Evolutionary conservation across 37 sponge, comb jelly and placozoan species (phyloP).

Genomic region (Theonella swinhoei): DNA sequence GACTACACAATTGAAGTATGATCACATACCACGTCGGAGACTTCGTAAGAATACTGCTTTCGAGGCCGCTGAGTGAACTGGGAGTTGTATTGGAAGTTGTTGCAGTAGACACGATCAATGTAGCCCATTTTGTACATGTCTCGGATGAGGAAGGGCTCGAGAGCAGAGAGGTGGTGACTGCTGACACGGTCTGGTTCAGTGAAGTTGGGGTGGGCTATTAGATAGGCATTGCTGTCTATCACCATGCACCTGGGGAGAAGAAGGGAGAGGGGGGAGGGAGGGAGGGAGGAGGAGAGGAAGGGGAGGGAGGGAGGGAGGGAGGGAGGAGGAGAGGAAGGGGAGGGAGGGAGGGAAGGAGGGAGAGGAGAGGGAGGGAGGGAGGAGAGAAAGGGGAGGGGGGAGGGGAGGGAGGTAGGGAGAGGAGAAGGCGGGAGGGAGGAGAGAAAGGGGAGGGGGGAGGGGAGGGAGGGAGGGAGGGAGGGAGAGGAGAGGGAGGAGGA

Average conservation of each 20-base stretch:
- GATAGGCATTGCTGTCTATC: constrained; percentile 21
- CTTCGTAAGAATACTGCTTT: constrained; percentile 39
- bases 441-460: background rate
- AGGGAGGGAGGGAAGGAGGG: background rate
- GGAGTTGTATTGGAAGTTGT: constrained; percentile 42
- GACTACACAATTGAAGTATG: no score
- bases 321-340: background rate
- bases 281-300: background rate
- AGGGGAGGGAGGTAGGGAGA: background rate
- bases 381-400: background rate
- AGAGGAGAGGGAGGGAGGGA: background rate
- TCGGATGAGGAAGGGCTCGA: constrained; percentile 21
- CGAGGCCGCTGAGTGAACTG: constrained; percentile 24
- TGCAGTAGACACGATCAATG: constrained; percentile 8
- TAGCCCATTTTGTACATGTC: constrained; percentile 4
- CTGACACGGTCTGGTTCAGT: background rate
- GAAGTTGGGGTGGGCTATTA: constrained; percentile 9
- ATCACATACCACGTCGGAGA: no score
- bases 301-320: background rate
- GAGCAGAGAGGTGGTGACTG: background rate
- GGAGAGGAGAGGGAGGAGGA: background rate
- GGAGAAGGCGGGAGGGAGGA: background rate
- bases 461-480: background rate
- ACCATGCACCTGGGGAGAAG: constrained; percentile 13
- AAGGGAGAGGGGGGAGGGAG: background rate